phyloP scores from a whole-genome alignment of 2,797 vertebrate genomes.

The Pogoniulus pusillus region DNA sequence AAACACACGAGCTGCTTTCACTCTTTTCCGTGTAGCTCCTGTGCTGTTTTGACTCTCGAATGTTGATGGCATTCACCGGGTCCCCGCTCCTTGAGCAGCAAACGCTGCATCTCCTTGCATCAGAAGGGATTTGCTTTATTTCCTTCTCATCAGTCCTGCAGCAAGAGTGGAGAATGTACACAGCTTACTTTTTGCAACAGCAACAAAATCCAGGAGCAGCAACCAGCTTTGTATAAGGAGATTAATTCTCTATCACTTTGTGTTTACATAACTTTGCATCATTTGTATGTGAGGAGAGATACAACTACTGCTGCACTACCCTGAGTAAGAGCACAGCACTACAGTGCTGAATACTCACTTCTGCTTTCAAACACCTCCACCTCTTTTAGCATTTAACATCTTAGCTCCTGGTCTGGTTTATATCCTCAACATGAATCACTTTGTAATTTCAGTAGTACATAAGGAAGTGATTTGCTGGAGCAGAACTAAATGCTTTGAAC shows the following conservation, averaged over 20 bases:
- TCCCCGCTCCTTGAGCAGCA: background rate
- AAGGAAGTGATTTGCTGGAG: background rate
- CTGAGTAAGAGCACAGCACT: background rate
- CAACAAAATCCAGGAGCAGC: background rate
- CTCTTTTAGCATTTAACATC: background rate
- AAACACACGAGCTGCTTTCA: background rate
- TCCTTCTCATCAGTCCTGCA: background rate
- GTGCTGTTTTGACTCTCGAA: background rate
- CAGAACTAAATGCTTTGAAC: background rate
- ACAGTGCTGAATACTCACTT: background rate
- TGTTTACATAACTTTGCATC: no score
- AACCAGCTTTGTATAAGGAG: background rate
- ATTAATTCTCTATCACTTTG: background rate
- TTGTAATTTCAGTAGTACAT: background rate
- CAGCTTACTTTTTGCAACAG: no score
- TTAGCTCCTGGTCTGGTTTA: background rate
- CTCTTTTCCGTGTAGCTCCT: background rate
- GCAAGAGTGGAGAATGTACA: background rate
- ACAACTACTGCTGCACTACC: background rate
- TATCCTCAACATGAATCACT: background rate
- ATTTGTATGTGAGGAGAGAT: background rate
- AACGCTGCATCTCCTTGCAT: background rate
- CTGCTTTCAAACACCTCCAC: background rate
- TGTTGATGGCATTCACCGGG: background rate
- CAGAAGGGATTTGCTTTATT: background rate